phyloP scores from a whole-genome alignment of 2,113 vertebrate species.

The Nyctibius bracteatus region DNA sequence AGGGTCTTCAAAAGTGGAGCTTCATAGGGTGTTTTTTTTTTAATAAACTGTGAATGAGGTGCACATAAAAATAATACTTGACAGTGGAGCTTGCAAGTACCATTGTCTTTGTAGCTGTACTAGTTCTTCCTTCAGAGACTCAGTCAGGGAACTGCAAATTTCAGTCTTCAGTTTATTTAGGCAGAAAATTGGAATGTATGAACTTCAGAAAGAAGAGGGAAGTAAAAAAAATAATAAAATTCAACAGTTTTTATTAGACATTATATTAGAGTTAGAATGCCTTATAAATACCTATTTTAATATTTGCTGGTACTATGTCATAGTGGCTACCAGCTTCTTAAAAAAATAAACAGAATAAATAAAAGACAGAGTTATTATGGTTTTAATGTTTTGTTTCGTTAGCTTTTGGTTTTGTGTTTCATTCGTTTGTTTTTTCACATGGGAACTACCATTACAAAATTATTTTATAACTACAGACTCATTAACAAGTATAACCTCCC shows the following conservation, averaged over 20 bases:
- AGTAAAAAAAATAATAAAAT: background rate
- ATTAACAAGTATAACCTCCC: background rate
- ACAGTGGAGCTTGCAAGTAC: background rate
- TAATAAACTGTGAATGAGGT: conserved; percentile 33
- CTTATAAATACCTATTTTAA: background rate
- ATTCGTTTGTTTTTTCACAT: background rate
- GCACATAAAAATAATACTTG: conserved; percentile 52
- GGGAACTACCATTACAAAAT: background rate
- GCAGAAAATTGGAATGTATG: background rate
- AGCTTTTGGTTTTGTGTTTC: background rate
- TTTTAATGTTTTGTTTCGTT: background rate
- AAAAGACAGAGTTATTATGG: background rate
- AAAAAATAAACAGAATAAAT: background rate
- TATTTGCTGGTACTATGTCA: background rate
- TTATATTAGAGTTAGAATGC: background rate
- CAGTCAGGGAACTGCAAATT: background rate
- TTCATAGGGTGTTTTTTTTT: conserved; percentile 23
- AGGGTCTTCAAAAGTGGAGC: conserved; percentile 25
- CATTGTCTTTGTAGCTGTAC: background rate
- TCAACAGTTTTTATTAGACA: background rate
- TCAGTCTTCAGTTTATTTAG: background rate
- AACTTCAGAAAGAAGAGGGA: background rate
- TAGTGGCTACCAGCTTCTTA: background rate
- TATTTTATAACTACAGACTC: background rate
- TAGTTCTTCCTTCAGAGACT: background rate